Base-by-base conservation (phyloP, 1,140 invertebrate genomes). In the Ostrea edulis region DNA sequence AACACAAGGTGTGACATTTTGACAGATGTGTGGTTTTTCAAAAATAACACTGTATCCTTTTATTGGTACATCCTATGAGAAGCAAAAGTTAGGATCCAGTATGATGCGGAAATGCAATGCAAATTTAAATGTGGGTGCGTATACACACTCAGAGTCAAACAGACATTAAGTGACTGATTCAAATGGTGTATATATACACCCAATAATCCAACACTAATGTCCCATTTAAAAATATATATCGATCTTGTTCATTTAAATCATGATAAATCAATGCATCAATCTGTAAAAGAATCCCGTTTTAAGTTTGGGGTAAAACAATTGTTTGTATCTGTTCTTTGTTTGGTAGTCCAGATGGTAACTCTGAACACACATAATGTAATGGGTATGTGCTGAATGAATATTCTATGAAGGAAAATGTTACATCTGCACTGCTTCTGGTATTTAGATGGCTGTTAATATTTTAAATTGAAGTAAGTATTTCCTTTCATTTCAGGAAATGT, bases 401-500 rank as follows among this genome's bases (percentile, higher is more conserved):
- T 20, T 62, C n/a, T 17, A n/a, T 62, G 55, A 62, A 20, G 7
- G 17, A 62, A 62, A 20, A 62, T 44, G 5, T 44, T 44, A 44
- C 35, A 44, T 62, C 55, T 62, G 55, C n/a, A 62, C 17, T 7
- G 3, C 17, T 62, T 7, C n/a, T 62, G 55, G 14, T 20, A n/a
- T 17, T 62, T 17, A 20, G 5, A n/a, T 17, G 55, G 17, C n/a
- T 62, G 17, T n/a, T 29, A 12, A 25, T 68, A 29, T 22, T 29
- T 29, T 77, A 25, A 77, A 12, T 77, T 77, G 11, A 29, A 25
- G 58, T n/a, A 77, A 14, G 11, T 8, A 71, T 51, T 52, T 83
- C 82, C n/a, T 83, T 83, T 53, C 82, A 52, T 88, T 85, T 62
- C 90, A 92, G 91, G 84, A 92, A 92, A 86, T 92, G 90, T 86